Percentiles rank a stretch among this genome's conserved stretches.
Evolutionary conservation across 2,888 invertebrate genomes (phyloP).

Genomic region (Sericinus montela): DNA sequence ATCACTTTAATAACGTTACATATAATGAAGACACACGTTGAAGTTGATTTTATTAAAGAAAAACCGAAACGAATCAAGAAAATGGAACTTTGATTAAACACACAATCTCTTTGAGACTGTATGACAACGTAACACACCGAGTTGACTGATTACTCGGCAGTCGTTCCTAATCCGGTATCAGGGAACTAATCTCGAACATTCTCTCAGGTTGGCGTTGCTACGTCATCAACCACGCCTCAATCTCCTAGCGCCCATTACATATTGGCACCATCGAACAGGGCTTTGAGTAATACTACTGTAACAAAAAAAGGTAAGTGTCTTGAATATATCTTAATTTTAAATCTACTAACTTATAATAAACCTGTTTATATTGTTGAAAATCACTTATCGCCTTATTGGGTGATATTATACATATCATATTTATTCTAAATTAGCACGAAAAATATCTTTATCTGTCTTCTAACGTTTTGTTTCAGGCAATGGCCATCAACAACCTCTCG

Average conservation of each 20-base stretch:
- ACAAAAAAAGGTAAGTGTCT: conserved; percentile 66
- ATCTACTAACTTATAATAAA: too few relatives aligned
- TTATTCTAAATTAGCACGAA: too few relatives aligned
- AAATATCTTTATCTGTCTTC: too few relatives aligned
- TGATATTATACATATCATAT: too few relatives aligned
- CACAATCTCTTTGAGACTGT: conserved; percentile 4
- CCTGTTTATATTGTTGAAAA: too few relatives aligned
- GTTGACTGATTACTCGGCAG: conserved; percentile 25
- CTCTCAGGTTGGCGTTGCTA: conserved; percentile 49
- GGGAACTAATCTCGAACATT: conserved; percentile 20
- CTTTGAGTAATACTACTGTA: conserved; percentile 59
- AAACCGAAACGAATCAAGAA: not conserved
- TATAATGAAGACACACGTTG: not conserved
- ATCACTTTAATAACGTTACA: not conserved
- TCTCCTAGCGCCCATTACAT: conserved; percentile 74
- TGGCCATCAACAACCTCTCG: conserved; percentile 70
- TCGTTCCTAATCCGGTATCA: conserved; percentile 22
- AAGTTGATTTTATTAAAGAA: conserved; percentile 5
- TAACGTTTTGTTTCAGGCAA: conserved; percentile 55
- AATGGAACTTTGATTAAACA: conserved; percentile 4
- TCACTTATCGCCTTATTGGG: too few relatives aligned
- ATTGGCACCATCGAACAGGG: conserved; percentile 63
- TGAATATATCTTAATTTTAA: not conserved
- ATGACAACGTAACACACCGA: conserved; percentile 4
- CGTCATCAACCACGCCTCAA: conserved; percentile 65